phyloP scores from a whole-genome alignment of 2,888 invertebrate species.

The Lochmaea capreae region DNA sequence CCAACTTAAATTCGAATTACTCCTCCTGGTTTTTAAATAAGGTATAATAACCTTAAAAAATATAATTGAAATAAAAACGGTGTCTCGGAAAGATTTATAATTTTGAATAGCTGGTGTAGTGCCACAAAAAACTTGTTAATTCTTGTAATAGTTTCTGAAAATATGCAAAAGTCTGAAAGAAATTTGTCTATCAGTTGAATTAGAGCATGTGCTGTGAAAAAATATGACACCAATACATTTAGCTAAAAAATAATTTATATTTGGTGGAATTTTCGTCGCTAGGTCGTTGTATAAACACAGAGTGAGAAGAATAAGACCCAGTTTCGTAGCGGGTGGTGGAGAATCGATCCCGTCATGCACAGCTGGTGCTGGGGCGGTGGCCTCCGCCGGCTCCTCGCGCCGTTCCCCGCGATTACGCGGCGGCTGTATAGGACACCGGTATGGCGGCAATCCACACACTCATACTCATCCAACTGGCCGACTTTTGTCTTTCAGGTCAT shows the following conservation, averaged over 20 bases:
- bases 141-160: too few species aligned
- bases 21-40: too few species aligned
- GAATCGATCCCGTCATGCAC: constrained; percentile 61
- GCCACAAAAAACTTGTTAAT: too few species aligned
- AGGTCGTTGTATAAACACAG: constrained; percentile 10
- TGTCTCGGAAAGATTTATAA: too few species aligned
- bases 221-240: background rate
- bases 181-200: too few species aligned
- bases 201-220: too few species aligned
- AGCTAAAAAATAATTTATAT: constrained; percentile 9
- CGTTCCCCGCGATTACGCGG: constrained; percentile 43
- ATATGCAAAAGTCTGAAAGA: too few species aligned
- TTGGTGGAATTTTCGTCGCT: constrained; percentile 12
- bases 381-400: constrained; percentile 52
- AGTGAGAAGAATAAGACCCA: constrained; percentile 52
- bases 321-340: constrained; percentile 56
- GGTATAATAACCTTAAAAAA: too few species aligned
- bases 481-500: constrained; percentile 34
- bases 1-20: too few species aligned
- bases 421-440: constrained; percentile 2
- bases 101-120: too few species aligned
- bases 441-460: constrained; percentile 19
- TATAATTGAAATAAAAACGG: too few species aligned
- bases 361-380: constrained; percentile 64
- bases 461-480: constrained; percentile 19